Base-by-base conservation (phyloP, 2,888 invertebrate species). In the Polyploca ridens region DNA sequence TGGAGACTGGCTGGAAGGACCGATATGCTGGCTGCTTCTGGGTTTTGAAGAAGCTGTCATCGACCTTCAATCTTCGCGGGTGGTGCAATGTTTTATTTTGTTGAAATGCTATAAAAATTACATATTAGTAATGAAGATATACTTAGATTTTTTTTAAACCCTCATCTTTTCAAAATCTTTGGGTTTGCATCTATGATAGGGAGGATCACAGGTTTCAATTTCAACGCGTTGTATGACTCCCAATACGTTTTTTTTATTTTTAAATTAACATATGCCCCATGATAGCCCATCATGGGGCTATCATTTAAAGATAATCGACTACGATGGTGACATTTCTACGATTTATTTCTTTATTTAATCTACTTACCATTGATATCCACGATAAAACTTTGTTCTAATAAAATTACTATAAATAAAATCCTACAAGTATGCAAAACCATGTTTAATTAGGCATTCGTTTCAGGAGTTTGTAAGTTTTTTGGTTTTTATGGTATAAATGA, bases 1-100 rank as follows among this genome's bases (percentile, higher is more conserved):
- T 81, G 27, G 91, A 85, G 7, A 89, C 84, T 49, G 92, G 93
- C 71, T 92, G 92, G 69, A 87, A 92, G 0, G 92, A 92, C 8
- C 90, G 82, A 68, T 93, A 93, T 0, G 89, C 88, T 3, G 88
- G 79, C 58, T 77, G 69, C 66, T 87, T 90, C 70, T 88, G 86
- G 27, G 84, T 85, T 70, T 88, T 90, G 64, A 87, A 89, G 63
- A 85, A 84, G 49, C 78, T 83, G 63, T 91, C 87, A 14, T 90
- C 88, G 2, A 78, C 73, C 57, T 75, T 85, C 13, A 85, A 74
- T 65, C 87, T 85, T 66, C 89, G 82, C 0, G 78, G 78, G 68
- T 89, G 90, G 68, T 90, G 89, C 16, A 69, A 68, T n/a, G 86
- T 86, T 77, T 83, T 90, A 70, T 92, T 92, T 76, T 82, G 86